Base-by-base conservation (phyloP, 2,888 invertebrate genomes). In the Oxytorus armatus region DNA sequence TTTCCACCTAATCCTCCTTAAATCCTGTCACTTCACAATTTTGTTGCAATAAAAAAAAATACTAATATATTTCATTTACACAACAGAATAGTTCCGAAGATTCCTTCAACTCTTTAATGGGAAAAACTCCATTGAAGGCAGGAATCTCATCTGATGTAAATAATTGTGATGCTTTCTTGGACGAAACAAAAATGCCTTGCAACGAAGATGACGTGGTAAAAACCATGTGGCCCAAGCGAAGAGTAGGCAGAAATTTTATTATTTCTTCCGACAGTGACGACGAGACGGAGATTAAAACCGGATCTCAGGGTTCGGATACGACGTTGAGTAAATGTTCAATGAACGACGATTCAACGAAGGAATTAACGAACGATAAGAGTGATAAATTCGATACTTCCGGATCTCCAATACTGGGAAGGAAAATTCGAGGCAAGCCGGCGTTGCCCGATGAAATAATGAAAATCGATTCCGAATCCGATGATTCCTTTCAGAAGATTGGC, bases 251-350 rank as follows among this genome's bases (percentile, higher is more conserved):
- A n/a, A 42, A 44, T 66, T 74, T 85, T 29, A 77, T 79, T 59
- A 16, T 57, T 1, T 82, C 80, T 11, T 86, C 85, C 0, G 86
- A 85, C 3, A 86, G 85, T 25, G 87, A 87, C 5, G 81, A 83
- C 7, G 80, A 81, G 10, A 4, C 21, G 2, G 77, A 69, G 0
- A 36, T 53, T 0, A 63, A 49, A 8, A 63, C 53, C 2, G 74
- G 65, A 14, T 63, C 55, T 3, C 51, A 25, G 16, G 49, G 18
- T 5, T 36, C 18, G 0, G 47, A 39, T 61, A 49, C 39, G 7
- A 0, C 49, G 1, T 2, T 7, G 25, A 42, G 14, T 39, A 39
- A 8, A n/a, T n/a, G n/a, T 7, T 14, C 18, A 11, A 39, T 29
- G 29, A 44, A 0, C 8, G 23, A 14, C 16, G 7, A 44, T 23